Conservation (phyloP, 1,140 invertebrate species). For the Lepidurus apus region DNA sequence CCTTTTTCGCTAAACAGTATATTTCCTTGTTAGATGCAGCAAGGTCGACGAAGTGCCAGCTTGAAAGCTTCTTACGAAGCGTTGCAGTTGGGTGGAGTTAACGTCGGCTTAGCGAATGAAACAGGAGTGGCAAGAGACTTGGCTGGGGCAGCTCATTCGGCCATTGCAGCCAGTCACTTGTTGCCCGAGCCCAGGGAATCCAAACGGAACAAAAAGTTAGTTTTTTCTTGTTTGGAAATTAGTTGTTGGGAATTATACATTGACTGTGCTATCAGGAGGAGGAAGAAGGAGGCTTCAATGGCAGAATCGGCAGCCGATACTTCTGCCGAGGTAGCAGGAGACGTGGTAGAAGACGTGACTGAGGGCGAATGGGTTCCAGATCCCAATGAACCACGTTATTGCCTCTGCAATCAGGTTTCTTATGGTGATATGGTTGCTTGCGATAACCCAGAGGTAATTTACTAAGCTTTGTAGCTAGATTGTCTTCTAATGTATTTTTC, state of each 20-base stretch:
- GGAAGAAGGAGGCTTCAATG: background rate
- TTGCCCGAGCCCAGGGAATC: constrained; percentile 23
- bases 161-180: constrained; percentile 22
- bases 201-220: background rate
- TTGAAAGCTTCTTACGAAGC: constrained; percentile 92
- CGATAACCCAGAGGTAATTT: constrained; percentile 87
- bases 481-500: constrained; percentile 21
- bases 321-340: constrained; percentile 46
- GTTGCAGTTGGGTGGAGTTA: constrained; percentile 46
- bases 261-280: background rate
- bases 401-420: constrained; percentile 95
- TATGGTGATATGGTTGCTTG: constrained; percentile 99
- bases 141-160: background rate
- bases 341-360: constrained; percentile 40
- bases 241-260: background rate
- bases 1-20: constrained; percentile 16
- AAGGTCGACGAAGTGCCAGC: constrained; percentile 85
- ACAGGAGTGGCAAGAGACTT: background rate
- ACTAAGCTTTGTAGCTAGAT: constrained; percentile 11
- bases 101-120: background rate
- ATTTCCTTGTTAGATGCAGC: constrained; percentile 64
- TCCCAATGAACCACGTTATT: constrained; percentile 91
- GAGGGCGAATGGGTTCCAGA: constrained; percentile 74
- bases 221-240: constrained; percentile 13
- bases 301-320: constrained; percentile 33